Evolutionary conservation across 2,797 vertebrate species (phyloP).

Genomic region (Numenius phaeopus): DNA sequence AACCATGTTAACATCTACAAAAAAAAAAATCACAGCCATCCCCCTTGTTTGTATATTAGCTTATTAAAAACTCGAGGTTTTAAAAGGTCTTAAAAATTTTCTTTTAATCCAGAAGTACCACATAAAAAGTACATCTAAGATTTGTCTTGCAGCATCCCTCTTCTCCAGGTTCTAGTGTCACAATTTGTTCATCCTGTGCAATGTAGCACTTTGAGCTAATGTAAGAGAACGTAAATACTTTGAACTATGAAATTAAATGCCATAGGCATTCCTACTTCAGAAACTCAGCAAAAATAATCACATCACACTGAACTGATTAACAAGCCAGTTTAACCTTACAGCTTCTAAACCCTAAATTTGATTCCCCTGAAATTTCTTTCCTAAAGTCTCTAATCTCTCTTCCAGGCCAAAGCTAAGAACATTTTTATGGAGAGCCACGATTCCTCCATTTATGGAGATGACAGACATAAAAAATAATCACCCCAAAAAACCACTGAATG

Average conservation of each 20-base stretch:
- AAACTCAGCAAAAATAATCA: background rate
- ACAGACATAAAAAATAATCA: background rate
- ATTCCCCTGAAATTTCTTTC: background rate
- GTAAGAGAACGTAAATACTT: background rate
- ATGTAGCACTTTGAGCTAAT: background rate
- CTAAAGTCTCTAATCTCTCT: background rate
- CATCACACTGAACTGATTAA: background rate
- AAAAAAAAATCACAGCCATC: no score
- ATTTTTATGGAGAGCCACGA: background rate
- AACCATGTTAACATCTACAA: background rate
- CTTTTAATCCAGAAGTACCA: background rate
- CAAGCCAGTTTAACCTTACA: background rate
- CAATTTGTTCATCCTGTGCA: background rate
- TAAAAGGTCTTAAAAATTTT: background rate
- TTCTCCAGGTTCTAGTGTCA: background rate
- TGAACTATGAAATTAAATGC: background rate
- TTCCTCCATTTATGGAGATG: background rate
- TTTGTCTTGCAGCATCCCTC: background rate
- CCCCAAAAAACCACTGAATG: background rate
- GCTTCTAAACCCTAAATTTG: background rate
- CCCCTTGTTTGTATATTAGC: background rate
- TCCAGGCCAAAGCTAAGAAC: background rate
- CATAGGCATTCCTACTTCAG: background rate
- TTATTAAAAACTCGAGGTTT: background rate
- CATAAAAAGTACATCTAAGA: background rate